Evolutionary conservation across 2,797 vertebrate species (phyloP), one percentile per base, ranked within the genome.

Genomic region (Scarus forsteni): DNA sequence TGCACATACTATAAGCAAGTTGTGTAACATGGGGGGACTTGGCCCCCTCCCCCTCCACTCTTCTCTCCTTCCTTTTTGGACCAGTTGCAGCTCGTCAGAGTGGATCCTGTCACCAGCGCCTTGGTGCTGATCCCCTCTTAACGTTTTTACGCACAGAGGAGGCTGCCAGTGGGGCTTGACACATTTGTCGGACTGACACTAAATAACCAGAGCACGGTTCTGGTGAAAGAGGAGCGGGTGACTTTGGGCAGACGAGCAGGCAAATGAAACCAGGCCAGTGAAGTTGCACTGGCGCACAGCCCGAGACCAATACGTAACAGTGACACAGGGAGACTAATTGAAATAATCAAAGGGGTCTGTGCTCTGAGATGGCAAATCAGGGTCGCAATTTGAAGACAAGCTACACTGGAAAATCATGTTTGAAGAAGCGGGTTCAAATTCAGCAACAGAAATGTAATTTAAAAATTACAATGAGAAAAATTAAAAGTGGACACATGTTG

Each of bases 1-100:
- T 27, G 10, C 36, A n/a, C 57, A 35, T 62, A 54, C 9, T 27
- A 60, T 45, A n/a, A 56, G 58, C 7, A 19, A 7, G 27, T 84
- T 81, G 60, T 54, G 59, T 80, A 83, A 81, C 3, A 34, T 1
- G 35, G 53, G 12, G 12, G 38, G 34, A 15, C n/a, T 13, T 7
- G 19, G 19, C 40, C 7, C 7, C 35, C 18, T 19, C 44, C 5
- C 6, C 8, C 45, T 3, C 40, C 11, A 44, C 12, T 13, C 1
- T 34, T 27, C n/a, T 6, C 43, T 4, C 43, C 43, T 14, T 19
- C 48, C 42, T 2, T 36, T 59, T 8, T 14, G 52, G 15, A 55
- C 9, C 2, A 8, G 49, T 18, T 35, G 59, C 0, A 1, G 27
- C 7, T 18, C 54, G 62, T 50, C 40, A 15, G 1, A 43, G 18